A percentile compares a stretch with the other conserved stretches of the same genome.
These are phyloP conservation scores for Micropoecilia bifurca DNA, from an alignment of 2,797 vertebrate species.

Conservation along the genomic window DNA sequence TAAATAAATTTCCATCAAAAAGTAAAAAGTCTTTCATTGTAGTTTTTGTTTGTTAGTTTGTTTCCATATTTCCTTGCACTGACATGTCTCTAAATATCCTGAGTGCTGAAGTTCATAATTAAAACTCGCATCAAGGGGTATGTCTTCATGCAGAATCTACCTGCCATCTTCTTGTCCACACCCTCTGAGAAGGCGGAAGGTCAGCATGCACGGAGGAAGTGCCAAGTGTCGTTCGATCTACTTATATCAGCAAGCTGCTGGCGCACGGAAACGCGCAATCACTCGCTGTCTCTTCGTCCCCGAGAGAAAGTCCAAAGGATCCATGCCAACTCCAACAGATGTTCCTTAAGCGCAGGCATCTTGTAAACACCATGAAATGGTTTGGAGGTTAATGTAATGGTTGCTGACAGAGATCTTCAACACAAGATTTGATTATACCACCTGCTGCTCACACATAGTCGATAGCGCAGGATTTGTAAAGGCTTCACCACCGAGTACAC, in stretches of 20 bases:
- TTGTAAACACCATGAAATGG: conserved; percentile 79
- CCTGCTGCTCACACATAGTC: conserved; percentile 57
- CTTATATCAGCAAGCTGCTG: conserved; percentile 69
- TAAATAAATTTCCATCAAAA: conserved; percentile 60
- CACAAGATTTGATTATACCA: conserved; percentile 61
- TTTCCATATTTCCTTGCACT: conserved; percentile 4
- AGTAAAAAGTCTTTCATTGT: conserved; percentile 6
- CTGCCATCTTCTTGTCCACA: conserved; percentile 37
- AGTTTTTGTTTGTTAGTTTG: conserved; percentile 8
- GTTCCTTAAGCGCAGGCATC: conserved; percentile 77
- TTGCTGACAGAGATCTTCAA: conserved; percentile 66
- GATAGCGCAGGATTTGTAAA: conserved; percentile 21
- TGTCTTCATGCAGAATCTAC: conserved; percentile 36
- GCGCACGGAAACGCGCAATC: conserved; percentile 50
- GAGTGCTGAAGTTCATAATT: not conserved
- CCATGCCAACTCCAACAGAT: conserved; percentile 78
- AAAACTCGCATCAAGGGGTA: conserved; percentile 12
- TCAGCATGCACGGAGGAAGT: conserved; percentile 46
- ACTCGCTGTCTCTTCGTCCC: conserved; percentile 65
- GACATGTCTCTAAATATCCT: too few species aligned
- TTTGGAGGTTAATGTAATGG: conserved; percentile 71
- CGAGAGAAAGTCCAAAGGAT: conserved; percentile 66
- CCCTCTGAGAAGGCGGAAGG: conserved; percentile 54
- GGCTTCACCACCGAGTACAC: conserved; percentile 16
- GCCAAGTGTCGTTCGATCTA: conserved; percentile 64